Conservation (phyloP, 2,888 invertebrate genomes). For the Colletes collaris region DNA sequence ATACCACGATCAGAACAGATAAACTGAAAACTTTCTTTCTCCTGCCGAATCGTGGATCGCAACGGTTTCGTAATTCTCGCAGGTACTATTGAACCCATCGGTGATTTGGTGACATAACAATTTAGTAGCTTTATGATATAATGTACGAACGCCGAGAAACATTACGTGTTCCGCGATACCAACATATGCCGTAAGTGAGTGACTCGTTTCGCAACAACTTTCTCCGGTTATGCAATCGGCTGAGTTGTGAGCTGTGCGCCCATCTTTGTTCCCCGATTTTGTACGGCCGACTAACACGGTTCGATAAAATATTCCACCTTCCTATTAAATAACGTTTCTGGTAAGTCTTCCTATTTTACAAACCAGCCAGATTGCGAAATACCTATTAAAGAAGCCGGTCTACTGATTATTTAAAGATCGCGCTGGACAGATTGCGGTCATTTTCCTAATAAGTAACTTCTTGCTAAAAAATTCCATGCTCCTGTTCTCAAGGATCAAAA, state of each 20-base stretch:
- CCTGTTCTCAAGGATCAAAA: too few relatives aligned
- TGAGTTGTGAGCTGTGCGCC: constrained; percentile 67
- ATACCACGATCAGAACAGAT: neutral
- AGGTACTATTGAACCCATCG: constrained; percentile 10
- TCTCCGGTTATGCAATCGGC: constrained; percentile 75
- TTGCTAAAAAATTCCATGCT: too few relatives aligned
- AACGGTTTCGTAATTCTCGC: constrained; percentile 19
- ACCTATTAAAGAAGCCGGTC: too few relatives aligned
- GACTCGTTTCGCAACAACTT: constrained; percentile 75
- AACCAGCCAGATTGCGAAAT: too few relatives aligned
- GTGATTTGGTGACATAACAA: constrained; percentile 30
- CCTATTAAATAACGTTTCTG: neutral
- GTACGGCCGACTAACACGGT: constrained; percentile 38
- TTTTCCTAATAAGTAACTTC: too few relatives aligned
- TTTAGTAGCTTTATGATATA: constrained; percentile 65
- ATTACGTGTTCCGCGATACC: constrained; percentile 44
- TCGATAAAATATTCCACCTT: constrained; percentile 5
- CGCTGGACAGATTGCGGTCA: too few relatives aligned
- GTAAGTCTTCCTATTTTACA: neutral
- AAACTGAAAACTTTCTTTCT: neutral
- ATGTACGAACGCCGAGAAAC: constrained; percentile 35
- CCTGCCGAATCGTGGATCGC: constrained; percentile 1
- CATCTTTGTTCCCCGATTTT: constrained; percentile 70
- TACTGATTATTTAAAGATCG: too few relatives aligned
- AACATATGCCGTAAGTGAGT: constrained; percentile 29